A percentile compares a stretch with the other conserved stretches of the same genome.
Conservation (phyloP, 2,113 vertebrate species). For the Arothron firmamentum region DNA sequence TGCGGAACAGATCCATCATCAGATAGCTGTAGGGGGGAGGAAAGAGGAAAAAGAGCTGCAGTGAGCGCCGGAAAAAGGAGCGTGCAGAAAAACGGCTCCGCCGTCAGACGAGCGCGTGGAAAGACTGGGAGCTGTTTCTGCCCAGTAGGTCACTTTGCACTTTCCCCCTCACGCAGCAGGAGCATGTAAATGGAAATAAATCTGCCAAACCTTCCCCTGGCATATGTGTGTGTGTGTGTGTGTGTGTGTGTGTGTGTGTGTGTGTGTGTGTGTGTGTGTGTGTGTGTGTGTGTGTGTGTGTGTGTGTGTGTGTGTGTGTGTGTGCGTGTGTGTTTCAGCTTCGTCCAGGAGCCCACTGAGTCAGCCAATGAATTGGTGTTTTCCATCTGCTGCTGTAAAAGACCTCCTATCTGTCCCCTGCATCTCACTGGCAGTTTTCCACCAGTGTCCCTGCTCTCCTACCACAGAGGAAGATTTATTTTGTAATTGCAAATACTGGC, state of each 20-base stretch:
- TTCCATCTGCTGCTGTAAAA: slow-evolving; percentile 28
- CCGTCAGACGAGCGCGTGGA: not conserved
- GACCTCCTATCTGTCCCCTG: not conserved
- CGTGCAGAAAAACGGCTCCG: not conserved
- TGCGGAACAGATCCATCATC: slow-evolving; percentile 86
- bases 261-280: not conserved
- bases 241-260: not conserved
- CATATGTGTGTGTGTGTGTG: not conserved
- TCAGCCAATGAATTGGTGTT: slow-evolving; percentile 14
- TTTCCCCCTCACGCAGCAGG: slow-evolving; percentile 20
- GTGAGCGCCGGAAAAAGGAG: not conserved
- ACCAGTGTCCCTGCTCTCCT: not conserved
- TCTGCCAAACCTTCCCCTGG: slow-evolving; percentile 1
- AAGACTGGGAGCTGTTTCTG: slow-evolving; percentile 4
- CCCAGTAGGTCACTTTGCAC: slow-evolving; percentile 23
- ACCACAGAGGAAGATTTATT: not conserved
- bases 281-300: not conserved
- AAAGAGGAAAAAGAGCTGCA: not conserved
- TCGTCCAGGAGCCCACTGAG: slow-evolving; percentile 12
- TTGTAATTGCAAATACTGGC: not conserved
- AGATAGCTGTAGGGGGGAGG: slow-evolving; percentile 34
- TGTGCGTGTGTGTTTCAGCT: slow-evolving; percentile 1
- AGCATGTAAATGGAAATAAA: slow-evolving; percentile 12
- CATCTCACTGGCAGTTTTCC: slow-evolving; percentile 8
- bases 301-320: too few species aligned